Evolutionary conservation across 2,797 vertebrate species (phyloP), one percentile per base, ranked within the genome.

Genomic region (Xenopus petersii): DNA sequence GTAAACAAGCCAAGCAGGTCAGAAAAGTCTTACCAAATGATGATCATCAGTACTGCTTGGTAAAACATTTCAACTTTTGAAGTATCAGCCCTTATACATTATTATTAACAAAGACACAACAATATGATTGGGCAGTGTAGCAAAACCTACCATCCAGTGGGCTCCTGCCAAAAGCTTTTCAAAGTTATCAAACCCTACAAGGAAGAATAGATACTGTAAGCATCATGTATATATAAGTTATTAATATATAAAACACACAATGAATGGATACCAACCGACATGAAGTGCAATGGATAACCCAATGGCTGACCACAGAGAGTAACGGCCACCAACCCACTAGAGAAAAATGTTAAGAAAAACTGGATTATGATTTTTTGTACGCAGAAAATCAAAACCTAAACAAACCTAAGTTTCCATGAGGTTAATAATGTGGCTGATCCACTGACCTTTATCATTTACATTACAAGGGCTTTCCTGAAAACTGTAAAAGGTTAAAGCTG

Each of bases 271-370:
- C 94, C 55, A 86, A 98, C 97, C 97, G 62, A 99, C 92, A 2
- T 98, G 95, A 80, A 98, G 89, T 7, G 96, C 96, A n/a, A 99
- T 98, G 83, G 96, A 92, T 84, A 99, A 94, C 79, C 97, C 97
- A 24, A 98, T 98, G 2, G 96, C 97, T 67, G 97, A 98, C 97
- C 97, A 99, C 75, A 99, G 81, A 3, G 97, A 99, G 83, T 97
- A 98, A 74, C 96, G 95, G 17, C 97, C 97, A 73, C 97, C 97
- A 64, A 98, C 97, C 97, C 97, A 99, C 97, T 99, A 79, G 59
- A 86, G 88, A 86, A 13, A 82, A 76, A 62, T 33, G 15, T 12
- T 21, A 11, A 12, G 11, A 51, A 51, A 49, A 12, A 51, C 49
- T 51, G 49, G 15, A 51, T 12, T 15, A 51, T 10, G 3, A 12